Base-by-base conservation (phyloP, 2,113 vertebrate genomes). In the Hypomesus transpacificus region DNA sequence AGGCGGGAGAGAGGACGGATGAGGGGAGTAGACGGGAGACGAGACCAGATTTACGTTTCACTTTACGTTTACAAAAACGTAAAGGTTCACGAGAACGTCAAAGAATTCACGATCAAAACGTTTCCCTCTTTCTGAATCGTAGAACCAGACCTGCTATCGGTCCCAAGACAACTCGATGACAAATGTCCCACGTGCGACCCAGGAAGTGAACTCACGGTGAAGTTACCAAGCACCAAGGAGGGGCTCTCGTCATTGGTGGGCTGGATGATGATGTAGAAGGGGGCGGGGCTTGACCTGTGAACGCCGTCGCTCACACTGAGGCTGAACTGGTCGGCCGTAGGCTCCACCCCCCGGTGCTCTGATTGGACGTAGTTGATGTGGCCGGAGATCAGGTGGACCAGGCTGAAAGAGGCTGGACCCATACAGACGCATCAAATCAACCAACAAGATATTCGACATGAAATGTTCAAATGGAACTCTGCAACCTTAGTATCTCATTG, bases 231-330 rank as follows among this genome's bases (percentile, higher is more conserved):
- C 0, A 78, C 82, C 75, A 94, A 77, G 0, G 82, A 82, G 2
- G 87, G 87, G 0, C 71, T 22, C 87, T 95, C 85, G 6, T 92
- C 76, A 11, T 93, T 94, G 75, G 74, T 81, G 18, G 92, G 92
- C 68, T 82, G 90, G 82, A 86, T 92, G 66, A 91, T 83, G 80
- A 91, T 75, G 84, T 91, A 91, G 79, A 94, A 72, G 61, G 86
- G 75, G 66, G 85, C 26, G 2, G 89, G 75, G 71, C 81, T 69
- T 17, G 91, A 94, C 59, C 69, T 88, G 57, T 91, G 88, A 39
- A 91, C 54, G 3, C 89, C 88, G 11, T 93, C 90, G 54, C 82
- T 93, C 68, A 91, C 77, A 18, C 85, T 90, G 78, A 93, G 50
- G 39, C 81, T 81, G 73, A 91, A 84, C 60, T 22, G 52, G 78